Evolutionary conservation across 2,888 invertebrate genomes (phyloP), one percentile per base, ranked within the genome.

Genomic region (Cheilosia vernalis): DNA sequence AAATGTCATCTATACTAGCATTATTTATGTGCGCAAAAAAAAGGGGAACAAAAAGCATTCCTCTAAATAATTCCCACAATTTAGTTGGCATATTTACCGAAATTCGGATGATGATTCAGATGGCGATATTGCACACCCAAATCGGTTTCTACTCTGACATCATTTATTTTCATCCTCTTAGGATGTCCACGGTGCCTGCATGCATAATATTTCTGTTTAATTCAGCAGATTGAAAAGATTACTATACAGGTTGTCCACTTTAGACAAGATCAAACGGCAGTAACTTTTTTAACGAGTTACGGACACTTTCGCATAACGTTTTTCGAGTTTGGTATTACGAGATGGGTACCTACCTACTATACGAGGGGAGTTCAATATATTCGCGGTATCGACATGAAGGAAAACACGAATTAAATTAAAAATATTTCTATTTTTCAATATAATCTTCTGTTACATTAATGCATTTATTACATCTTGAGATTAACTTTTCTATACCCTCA

Each of bases 241-340:
- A 37, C 37, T 4, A 37, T 44, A 44, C 44, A 44, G 44, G 44
- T 44, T 44, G 44, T 44, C 44, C 44, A 33, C 33, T 33, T 58
- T 17, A 58, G 17, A 58, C n/a, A 15, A 37, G 19, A 58, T 58
- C 33, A 37, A 37, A 58, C 13, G 51, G 51, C 15, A 21, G 15
- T 51, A 24, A 51, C 24, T 6, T 51, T 49, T 21, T 51, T 15
- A 51, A 24, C 15, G 51, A 24, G 51, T 24, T 51, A 15, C 24
- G 24, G 13, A 27, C 9, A 51, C 4, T 27, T 27, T 51, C 9
- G 44, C 44, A 47, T 21, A 4, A 10, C 9, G 4, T 51, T 15
- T 13, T 24, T 27, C 51, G 24, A 9, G 10, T 15, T 24, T 51
- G 9, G 4, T 15, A 5, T 13, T 24, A 15, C 10, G 24, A 51